A percentile compares a stretch with the other conserved stretches of the same genome.
Evolutionary conservation across 2,888 invertebrate genomes (phyloP).

Genomic region (Ochropleura leucogaster): DNA sequence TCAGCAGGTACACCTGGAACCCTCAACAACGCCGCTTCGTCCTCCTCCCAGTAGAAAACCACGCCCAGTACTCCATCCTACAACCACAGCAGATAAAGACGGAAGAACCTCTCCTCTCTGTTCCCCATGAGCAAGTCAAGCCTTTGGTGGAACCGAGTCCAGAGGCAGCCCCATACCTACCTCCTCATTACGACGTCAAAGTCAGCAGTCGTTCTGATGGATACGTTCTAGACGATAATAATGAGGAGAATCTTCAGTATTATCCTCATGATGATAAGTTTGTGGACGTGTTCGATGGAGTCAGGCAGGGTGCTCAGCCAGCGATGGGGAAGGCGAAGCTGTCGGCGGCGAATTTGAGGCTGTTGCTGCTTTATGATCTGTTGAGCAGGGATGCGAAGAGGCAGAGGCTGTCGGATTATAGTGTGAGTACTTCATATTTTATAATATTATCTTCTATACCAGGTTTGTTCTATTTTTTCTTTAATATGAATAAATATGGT

Average conservation of each 20-base stretch:
- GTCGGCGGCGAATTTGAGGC: conserved; percentile 90
- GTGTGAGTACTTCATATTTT: conserved; percentile 81
- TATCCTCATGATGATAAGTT: conserved; percentile 81
- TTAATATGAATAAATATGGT: too few species aligned
- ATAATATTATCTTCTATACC: not conserved
- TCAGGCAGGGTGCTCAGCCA: conserved; percentile 77
- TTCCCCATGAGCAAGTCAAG: conserved; percentile 80
- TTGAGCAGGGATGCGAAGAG: conserved; percentile 92
- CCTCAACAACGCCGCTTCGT: conserved; percentile 76
- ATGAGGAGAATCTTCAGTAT: conserved; percentile 86
- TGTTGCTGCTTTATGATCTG: conserved; percentile 91
- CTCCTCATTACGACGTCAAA: conserved; percentile 80
- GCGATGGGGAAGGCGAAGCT: conserved; percentile 88
- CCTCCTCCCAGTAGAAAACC: conserved; percentile 81
- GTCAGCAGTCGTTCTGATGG: conserved; percentile 80
- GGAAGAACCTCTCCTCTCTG: conserved; percentile 79
- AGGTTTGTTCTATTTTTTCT: too few species aligned
- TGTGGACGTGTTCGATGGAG: conserved; percentile 82
- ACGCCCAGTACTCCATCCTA: conserved; percentile 82
- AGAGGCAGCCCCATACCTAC: conserved; percentile 74
- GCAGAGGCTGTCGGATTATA: conserved; percentile 91
- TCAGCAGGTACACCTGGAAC: conserved; percentile 73
- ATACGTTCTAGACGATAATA: conserved; percentile 75
- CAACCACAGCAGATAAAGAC: conserved; percentile 78
- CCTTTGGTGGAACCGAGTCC: conserved; percentile 83